Evolutionary conservation across 37 sponge, comb jelly and placozoan genomes (phyloP).

Genomic region (Lycopodina hypogea): DNA sequence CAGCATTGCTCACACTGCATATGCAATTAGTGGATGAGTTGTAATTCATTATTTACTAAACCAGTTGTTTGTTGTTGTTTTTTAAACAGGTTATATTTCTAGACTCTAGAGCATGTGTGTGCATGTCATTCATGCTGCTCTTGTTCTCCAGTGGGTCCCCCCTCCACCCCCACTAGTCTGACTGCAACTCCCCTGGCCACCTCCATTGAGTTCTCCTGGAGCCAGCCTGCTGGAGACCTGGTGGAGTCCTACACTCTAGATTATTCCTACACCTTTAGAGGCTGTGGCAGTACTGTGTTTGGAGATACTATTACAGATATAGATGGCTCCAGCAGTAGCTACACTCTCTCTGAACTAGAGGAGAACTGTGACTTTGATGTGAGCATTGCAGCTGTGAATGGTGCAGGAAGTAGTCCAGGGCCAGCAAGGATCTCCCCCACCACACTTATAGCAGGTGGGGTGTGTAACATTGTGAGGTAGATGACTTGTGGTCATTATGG

Average conservation of each 20-base stretch:
- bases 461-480: too few species aligned
- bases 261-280: conserved; percentile 7
- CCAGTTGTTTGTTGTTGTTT: too few species aligned
- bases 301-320: background rate
- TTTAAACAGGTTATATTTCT: too few species aligned
- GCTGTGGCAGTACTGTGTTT: background rate
- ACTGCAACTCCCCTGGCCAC: conserved; percentile 4
- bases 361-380: conserved; percentile 28
- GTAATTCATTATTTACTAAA: too few species aligned
- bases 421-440: background rate
- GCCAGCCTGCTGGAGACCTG: conserved; percentile 16
- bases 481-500: too few species aligned
- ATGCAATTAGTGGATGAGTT: too few species aligned
- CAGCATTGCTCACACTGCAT: too few species aligned
- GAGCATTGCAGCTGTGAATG: conserved; percentile 31
- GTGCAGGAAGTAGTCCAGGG: conserved; percentile 18
- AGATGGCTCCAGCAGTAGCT: conserved; percentile 6
- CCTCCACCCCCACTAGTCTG: conserved; percentile 1
- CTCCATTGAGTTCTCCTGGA: conserved; percentile 33
- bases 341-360: conserved; percentile 29
- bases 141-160: background rate
- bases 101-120: too few species aligned
- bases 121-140: too few species aligned
- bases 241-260: conserved; percentile 22
- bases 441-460: conserved; percentile 21